phyloP scores from a whole-genome alignment of 2,113 vertebrate genomes.

The Zapus hudsonius region DNA sequence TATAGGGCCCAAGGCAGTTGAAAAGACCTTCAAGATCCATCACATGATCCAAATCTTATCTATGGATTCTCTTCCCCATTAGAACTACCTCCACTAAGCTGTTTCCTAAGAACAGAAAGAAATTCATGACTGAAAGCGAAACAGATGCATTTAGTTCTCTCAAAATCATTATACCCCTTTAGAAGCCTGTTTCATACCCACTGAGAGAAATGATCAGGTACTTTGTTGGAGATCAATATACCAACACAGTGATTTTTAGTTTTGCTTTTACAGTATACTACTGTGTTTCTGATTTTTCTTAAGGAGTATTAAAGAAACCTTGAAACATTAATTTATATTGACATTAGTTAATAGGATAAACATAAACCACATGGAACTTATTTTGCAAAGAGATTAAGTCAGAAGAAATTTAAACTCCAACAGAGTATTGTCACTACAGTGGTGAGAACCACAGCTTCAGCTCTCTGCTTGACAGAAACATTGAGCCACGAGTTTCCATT shows the following conservation, averaged over 20 bases:
- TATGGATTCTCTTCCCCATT: background rate
- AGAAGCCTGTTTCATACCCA: conserved; percentile 35
- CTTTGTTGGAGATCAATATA: conserved; percentile 53
- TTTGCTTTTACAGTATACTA: conserved; percentile 26
- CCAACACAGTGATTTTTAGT: conserved; percentile 51
- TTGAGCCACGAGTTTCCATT: background rate
- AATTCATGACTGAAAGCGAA: conserved; percentile 35
- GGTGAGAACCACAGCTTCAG: conserved; percentile 22
- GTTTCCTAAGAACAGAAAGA: conserved; percentile 44
- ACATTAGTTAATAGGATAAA: conserved; percentile 36
- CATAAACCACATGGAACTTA: conserved; percentile 28
- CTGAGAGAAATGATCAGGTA: conserved; percentile 53
- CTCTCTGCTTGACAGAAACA: background rate
- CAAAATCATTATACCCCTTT: background rate
- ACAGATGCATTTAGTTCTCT: conserved; percentile 24
- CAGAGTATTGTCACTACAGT: conserved; percentile 24
- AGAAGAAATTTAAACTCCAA: conserved; percentile 57
- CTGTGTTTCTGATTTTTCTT: background rate
- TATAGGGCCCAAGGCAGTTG: conserved; percentile 2
- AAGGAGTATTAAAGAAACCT: background rate
- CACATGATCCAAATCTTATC: conserved; percentile 39
- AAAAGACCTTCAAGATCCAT: conserved; percentile 52
- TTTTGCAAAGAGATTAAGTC: background rate
- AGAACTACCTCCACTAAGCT: conserved; percentile 12
- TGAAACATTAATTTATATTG: conserved; percentile 48